Conservation (phyloP, 2,888 invertebrate species). For the Abrostola triplasia region DNA sequence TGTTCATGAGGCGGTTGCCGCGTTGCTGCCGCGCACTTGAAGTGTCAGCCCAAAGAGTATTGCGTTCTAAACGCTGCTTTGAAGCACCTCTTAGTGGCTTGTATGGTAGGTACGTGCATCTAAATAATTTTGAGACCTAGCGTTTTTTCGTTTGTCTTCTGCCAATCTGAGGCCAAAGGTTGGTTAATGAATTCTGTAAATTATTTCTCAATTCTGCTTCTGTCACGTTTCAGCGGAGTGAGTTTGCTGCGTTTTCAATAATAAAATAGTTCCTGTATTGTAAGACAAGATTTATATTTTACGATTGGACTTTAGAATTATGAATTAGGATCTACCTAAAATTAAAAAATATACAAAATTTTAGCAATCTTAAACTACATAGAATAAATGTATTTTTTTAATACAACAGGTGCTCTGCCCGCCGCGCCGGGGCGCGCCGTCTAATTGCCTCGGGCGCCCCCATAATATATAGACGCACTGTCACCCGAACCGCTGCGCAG, state of each 20-base stretch:
- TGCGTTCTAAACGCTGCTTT: constrained; percentile 31
- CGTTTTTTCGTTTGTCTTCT: neutral
- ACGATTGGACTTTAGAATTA: too few species aligned
- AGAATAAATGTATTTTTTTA: constrained; percentile 43
- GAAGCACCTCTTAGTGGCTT: constrained; percentile 13
- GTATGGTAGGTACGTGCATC: neutral
- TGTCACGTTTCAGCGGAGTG: too few species aligned
- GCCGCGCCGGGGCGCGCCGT: constrained; percentile 28
- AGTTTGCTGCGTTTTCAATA: too few species aligned
- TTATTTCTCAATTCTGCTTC: too few species aligned
- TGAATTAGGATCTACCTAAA: too few species aligned
- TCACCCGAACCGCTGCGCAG: constrained; percentile 70
- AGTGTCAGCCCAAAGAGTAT: constrained; percentile 19
- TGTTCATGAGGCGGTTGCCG: constrained; percentile 28
- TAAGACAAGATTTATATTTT: too few species aligned
- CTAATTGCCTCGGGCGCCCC: constrained; percentile 76
- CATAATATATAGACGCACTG: constrained; percentile 74
- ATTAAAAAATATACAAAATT: constrained; percentile 1
- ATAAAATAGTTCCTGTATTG: too few species aligned
- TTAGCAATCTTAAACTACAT: constrained; percentile 23
- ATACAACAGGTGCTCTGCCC: constrained; percentile 65
- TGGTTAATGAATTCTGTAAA: too few species aligned
- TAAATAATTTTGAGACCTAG: neutral
- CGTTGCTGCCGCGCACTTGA: constrained; percentile 32
- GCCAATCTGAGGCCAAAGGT: too few species aligned